Percentiles rank a stretch among this genome's conserved stretches.
Conservation (phyloP, 92 coral and sea anemone genomes). For the Galaxea fascicularis region DNA sequence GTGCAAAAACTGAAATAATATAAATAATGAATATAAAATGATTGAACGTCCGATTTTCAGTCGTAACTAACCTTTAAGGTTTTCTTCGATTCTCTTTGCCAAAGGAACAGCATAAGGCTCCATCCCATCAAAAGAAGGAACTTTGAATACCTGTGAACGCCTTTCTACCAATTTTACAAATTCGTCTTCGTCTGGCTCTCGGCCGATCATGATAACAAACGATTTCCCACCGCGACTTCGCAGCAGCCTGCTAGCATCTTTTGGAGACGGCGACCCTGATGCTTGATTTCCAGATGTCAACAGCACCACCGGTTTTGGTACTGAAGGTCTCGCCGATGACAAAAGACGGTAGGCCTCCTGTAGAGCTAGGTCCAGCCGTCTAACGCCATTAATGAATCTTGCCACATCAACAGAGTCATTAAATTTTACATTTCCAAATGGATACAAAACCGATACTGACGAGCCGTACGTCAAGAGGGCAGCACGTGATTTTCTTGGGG, state of each 20-base stretch:
- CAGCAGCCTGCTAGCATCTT: constrained; percentile 48
- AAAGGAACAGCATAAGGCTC: constrained; percentile 47
- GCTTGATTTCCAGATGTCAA: constrained; percentile 76
- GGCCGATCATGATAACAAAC: constrained; percentile 67
- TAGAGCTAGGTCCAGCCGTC: constrained; percentile 80
- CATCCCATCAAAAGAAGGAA: constrained; percentile 57
- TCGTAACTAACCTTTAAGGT: constrained; percentile 12
- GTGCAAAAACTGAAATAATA: too few relatives aligned
- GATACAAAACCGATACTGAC: constrained; percentile 42
- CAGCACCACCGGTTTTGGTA: constrained; percentile 76
- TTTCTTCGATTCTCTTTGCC: constrained; percentile 34
- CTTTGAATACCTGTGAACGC: constrained; percentile 53
- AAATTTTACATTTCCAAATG: constrained; percentile 29
- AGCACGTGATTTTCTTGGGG: constrained; percentile 67
- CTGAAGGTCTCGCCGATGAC: constrained; percentile 55
- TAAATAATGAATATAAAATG: too few relatives aligned
- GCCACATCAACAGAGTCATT: constrained; percentile 56
- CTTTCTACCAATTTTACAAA: constrained; percentile 45
- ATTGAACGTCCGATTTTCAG: too few relatives aligned
- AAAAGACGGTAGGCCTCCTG: constrained; percentile 52
- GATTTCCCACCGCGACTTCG: constrained; percentile 58
- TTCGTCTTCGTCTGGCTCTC: constrained; percentile 51
- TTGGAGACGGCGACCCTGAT: constrained; percentile 46
- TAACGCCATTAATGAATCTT: constrained; percentile 58
- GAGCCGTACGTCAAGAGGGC: constrained; percentile 70